A percentile compares a stretch with the other conserved stretches of the same genome.
phyloP scores from a whole-genome alignment of 2,113 vertebrate genomes.

The Vombatus ursinus region DNA sequence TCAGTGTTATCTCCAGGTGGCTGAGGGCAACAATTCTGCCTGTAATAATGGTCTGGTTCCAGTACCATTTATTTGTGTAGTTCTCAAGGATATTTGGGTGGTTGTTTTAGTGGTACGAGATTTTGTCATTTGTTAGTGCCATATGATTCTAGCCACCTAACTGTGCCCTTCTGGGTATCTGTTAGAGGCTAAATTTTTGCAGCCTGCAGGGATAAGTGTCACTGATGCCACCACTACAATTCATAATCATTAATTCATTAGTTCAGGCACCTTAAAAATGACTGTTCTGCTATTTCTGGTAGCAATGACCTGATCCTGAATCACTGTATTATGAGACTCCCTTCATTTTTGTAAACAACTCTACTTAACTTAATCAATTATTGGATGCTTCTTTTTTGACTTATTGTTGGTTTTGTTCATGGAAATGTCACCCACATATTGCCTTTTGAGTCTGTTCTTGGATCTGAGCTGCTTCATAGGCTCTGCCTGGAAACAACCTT shows the following conservation, averaged over 20 bases:
- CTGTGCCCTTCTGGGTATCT: background rate
- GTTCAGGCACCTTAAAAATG: background rate
- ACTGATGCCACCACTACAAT: background rate
- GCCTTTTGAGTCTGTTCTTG: background rate
- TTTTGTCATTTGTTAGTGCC: background rate
- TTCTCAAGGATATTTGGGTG: background rate
- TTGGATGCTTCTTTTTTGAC: background rate
- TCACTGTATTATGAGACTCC: background rate
- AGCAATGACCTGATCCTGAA: background rate
- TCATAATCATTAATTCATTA: background rate
- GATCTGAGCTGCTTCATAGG: background rate
- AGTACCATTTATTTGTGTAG: background rate
- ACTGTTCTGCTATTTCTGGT: background rate
- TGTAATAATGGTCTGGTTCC: background rate
- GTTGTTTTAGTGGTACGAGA: background rate
- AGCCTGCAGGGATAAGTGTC: background rate
- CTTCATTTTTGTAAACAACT: constrained; percentile 21
- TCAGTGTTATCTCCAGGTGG: background rate
- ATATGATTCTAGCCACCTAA: background rate
- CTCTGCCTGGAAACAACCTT: background rate
- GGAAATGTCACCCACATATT: background rate
- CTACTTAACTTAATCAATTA: background rate
- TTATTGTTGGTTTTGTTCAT: background rate
- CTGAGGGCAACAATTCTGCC: background rate
- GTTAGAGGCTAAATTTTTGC: background rate